Conservation (phyloP, 2,888 invertebrate species). For the Malthinus flaveolus region DNA sequence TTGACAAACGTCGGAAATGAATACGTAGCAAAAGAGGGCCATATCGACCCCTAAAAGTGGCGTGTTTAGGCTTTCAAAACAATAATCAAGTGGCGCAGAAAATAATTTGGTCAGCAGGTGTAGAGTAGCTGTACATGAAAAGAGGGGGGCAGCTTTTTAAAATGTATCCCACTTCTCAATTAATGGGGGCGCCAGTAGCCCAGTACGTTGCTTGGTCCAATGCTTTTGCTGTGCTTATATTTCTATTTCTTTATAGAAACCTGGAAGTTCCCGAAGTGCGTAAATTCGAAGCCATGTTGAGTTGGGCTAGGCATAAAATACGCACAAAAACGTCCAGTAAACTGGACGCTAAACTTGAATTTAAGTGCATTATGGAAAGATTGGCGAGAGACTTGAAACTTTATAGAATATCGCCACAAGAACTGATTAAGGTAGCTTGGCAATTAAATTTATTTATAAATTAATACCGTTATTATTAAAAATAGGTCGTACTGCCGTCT, state of each 20-base stretch:
- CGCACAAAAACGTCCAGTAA: conserved; percentile 77
- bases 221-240: neutral
- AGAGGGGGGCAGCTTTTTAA: too few species aligned
- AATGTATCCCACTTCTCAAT: too few species aligned
- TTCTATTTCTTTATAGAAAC: conserved; percentile 59
- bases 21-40: too few species aligned
- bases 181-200: too few species aligned
- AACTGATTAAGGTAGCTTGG: conserved; percentile 75
- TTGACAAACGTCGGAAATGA: too few species aligned
- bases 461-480: conserved; percentile 5
- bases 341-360: conserved; percentile 85
- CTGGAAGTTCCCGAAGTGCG: conserved; percentile 86
- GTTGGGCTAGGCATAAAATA: conserved; percentile 86
- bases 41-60: too few species aligned
- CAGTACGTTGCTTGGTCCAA: too few species aligned
- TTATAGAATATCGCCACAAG: conserved; percentile 89
- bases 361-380: conserved; percentile 91
- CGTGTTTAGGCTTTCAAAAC: too few species aligned
- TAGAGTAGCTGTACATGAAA: too few species aligned
- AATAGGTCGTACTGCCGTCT: conserved; percentile 81
- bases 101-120: too few species aligned
- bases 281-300: conserved; percentile 92
- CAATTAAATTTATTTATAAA: neutral
- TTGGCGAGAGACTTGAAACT: conserved; percentile 86
- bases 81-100: too few species aligned